Conservation (phyloP, 2,797 vertebrate genomes). For the Orestias chungarensis region DNA sequence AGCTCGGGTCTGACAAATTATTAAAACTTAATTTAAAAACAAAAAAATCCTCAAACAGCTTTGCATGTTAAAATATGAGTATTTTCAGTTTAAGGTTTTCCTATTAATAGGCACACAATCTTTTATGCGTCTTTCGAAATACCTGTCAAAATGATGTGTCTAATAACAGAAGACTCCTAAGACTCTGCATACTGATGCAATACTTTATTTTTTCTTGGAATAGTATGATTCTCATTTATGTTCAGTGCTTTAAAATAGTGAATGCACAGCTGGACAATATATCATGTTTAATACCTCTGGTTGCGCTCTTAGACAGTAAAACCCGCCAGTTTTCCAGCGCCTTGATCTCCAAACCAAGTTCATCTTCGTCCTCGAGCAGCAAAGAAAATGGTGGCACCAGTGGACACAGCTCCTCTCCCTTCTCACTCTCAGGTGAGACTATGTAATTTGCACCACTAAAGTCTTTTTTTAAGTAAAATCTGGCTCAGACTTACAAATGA, state of each 20-base stretch:
- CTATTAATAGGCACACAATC: no score
- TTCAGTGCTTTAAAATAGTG: background rate
- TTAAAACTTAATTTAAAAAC: no score
- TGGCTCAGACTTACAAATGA: background rate
- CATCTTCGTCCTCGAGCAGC: slow-evolving; percentile 86
- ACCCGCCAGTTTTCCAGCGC: slow-evolving; percentile 88
- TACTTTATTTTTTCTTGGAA: no score
- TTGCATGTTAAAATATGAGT: no score
- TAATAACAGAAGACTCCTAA: background rate
- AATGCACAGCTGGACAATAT: background rate
- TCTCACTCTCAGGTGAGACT: slow-evolving; percentile 88
- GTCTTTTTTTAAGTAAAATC: background rate
- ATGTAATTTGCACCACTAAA: background rate
- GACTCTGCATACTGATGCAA: no score
- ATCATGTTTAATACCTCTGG: background rate
- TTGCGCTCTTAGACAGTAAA: slow-evolving; percentile 86
- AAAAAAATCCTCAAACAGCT: no score
- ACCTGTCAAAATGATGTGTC: no score
- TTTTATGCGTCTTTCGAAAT: no score
- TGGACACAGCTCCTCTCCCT: slow-evolving; percentile 89
- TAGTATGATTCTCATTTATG: background rate
- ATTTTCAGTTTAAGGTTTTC: no score
- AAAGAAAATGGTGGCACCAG: slow-evolving; percentile 90
- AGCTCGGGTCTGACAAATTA: background rate
- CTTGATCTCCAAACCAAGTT: slow-evolving; percentile 87